Percentiles rank a stretch among this genome's conserved stretches.
Conservation (phyloP, 2,888 invertebrate genomes). For the Pyrrhopygopsis socrates region DNA sequence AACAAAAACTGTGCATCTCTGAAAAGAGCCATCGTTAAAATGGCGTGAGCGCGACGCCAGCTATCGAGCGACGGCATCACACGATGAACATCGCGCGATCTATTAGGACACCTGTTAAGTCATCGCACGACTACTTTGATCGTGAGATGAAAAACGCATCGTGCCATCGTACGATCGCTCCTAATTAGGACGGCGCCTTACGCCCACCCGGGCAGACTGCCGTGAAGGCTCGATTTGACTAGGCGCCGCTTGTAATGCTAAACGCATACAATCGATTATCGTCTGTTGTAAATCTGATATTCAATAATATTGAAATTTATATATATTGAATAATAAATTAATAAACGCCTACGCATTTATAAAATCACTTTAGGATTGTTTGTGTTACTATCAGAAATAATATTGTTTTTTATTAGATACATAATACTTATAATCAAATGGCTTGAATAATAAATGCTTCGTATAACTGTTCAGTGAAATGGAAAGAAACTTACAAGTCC, state of each 20-base stretch:
- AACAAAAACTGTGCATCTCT: neutral
- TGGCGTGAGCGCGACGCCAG: neutral
- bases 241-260: slow-evolving; percentile 13
- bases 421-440: too few species aligned
- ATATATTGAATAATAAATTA: too few species aligned
- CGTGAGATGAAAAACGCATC: slow-evolving; percentile 27
- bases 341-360: too few species aligned
- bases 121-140: slow-evolving; percentile 18
- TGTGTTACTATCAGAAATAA: too few species aligned
- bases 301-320: too few species aligned
- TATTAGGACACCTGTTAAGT: slow-evolving; percentile 26
- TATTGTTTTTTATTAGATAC: too few species aligned
- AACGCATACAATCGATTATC: neutral
- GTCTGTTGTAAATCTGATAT: neutral
- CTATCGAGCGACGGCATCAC: neutral
- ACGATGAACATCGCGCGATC: slow-evolving; percentile 20
- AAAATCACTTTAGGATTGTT: too few species aligned
- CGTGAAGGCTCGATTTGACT: slow-evolving; percentile 7
- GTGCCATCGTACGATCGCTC: slow-evolving; percentile 8
- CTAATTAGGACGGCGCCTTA: slow-evolving; percentile 5
- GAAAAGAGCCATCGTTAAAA: neutral
- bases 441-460: too few species aligned
- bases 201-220: slow-evolving; percentile 25
- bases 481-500: too few species aligned
- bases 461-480: too few species aligned